phyloP scores from a whole-genome alignment of 2,797 vertebrate species.

The Thaleichthys pacificus region DNA sequence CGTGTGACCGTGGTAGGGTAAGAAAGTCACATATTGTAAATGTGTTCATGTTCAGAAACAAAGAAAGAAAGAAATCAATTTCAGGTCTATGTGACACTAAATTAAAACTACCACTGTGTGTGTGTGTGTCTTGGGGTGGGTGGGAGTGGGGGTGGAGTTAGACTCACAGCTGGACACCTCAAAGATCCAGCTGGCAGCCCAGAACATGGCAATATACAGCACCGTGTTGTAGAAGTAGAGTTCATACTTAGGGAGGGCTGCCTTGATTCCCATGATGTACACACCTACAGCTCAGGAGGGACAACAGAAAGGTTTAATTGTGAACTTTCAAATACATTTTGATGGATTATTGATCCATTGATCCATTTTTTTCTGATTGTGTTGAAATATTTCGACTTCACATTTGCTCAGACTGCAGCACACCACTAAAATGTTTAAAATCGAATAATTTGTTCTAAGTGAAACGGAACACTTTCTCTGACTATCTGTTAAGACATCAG shows the following conservation, averaged over 20 bases:
- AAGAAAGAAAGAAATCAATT: not conserved
- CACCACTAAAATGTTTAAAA: no score
- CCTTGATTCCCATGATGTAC: conserved; percentile 85
- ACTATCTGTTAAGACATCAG: not conserved
- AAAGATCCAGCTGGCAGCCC: conserved; percentile 85
- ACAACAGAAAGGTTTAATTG: conserved; percentile 1
- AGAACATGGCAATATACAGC: conserved; percentile 84
- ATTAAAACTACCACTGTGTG: not conserved
- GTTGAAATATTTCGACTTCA: not conserved
- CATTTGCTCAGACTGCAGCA: not conserved
- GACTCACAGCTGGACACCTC: conserved; percentile 88
- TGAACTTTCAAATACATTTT: not conserved
- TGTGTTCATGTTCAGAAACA: not conserved
- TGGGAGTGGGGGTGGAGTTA: not conserved
- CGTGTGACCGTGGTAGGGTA: no score
- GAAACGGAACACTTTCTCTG: not conserved
- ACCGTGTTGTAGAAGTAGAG: conserved; percentile 86
- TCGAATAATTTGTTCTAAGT: no score
- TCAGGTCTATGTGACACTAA: not conserved
- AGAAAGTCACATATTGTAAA: no score
- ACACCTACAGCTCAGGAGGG: conserved; percentile 5
- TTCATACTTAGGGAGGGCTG: conserved; percentile 87
- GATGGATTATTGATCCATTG: no score
- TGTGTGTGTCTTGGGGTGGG: not conserved
- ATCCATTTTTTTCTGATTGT: no score